Evolutionary conservation across 2,888 invertebrate genomes (phyloP), one percentile per base, ranked within the genome.

Genomic region (Altica lythri): DNA sequence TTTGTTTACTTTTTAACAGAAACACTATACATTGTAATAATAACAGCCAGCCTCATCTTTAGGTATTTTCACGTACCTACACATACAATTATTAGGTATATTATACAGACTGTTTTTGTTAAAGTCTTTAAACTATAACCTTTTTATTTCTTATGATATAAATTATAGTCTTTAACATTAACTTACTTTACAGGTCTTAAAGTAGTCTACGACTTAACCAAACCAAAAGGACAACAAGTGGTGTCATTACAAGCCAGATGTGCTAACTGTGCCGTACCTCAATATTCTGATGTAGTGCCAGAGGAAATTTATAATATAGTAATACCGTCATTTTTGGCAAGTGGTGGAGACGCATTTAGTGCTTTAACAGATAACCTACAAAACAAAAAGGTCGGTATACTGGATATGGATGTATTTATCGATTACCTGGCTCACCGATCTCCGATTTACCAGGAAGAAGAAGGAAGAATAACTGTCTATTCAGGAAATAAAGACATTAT

Each of bases 311-410:
- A 92, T 75, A 78, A 82, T 5, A 74, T 92, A 1, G 76, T 84
- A 10, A 69, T 85, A 1, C 79, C 83, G 35, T 79, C 79, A 61
- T 90, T 84, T 68, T 72, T 89, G 48, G 80, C 80, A 1, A 78
- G 77, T 27, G 90, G 90, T 8, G 90, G 90, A 37, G 88, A 89
- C 68, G 87, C 86, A 0, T 89, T 81, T 68, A 65, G 76, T 53
- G 77, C 80, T 66, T 62, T 86, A 29, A 68, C 77, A 0, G 70
- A 81, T 0, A 78, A 83, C 64, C 71, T 82, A 12, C 72, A 78
- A 54, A 82, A 85, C 67, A 50, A 79, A 16, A 67, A 71, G 38
- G 71, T 73, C 38, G 79, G 84, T 22, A 73, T 72, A 0, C 59
- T 80, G 0, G 86, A 87, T 68, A 78, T 82, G 58, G 81, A 83